A percentile compares a stretch with the other conserved stretches of the same genome.
Evolutionary conservation across 2,113 vertebrate species (phyloP).

Genomic region (Eretmochelys imbricata): DNA sequence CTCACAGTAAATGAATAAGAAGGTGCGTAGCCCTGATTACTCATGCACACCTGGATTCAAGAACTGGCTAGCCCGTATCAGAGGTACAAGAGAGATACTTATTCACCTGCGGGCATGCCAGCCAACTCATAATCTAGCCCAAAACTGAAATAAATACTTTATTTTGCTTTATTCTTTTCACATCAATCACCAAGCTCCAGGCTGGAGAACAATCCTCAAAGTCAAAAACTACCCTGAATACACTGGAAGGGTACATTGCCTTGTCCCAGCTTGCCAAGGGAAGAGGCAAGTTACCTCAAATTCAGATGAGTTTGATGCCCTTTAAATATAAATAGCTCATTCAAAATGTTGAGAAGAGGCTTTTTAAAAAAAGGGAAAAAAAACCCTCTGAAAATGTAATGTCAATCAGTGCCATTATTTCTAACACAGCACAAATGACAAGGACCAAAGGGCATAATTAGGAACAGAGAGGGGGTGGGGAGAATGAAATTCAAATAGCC

Average conservation of each 20-base stretch:
- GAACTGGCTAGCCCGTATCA: neutral
- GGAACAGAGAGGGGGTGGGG: neutral
- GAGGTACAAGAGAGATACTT: neutral
- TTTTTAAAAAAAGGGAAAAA: neutral
- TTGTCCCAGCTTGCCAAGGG: neutral
- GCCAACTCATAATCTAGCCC: neutral
- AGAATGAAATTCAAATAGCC: neutral
- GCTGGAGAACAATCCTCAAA: neutral
- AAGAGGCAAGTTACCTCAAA: neutral
- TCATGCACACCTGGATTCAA: neutral
- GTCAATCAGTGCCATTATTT: neutral
- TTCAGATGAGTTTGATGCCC: neutral
- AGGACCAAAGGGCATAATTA: neutral
- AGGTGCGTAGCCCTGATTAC: neutral
- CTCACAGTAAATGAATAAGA: neutral
- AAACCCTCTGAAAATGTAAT: neutral
- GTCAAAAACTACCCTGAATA: neutral
- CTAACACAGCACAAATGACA: neutral
- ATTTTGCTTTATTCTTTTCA: neutral
- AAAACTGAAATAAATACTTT: neutral
- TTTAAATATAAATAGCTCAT: slow-evolving; percentile 21
- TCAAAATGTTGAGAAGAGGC: neutral
- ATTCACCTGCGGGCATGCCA: neutral
- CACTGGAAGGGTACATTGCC: neutral
- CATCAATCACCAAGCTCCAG: neutral